Evolutionary conservation across 2,797 vertebrate species (phyloP).

Genomic region (Acipenser ruthenus): DNA sequence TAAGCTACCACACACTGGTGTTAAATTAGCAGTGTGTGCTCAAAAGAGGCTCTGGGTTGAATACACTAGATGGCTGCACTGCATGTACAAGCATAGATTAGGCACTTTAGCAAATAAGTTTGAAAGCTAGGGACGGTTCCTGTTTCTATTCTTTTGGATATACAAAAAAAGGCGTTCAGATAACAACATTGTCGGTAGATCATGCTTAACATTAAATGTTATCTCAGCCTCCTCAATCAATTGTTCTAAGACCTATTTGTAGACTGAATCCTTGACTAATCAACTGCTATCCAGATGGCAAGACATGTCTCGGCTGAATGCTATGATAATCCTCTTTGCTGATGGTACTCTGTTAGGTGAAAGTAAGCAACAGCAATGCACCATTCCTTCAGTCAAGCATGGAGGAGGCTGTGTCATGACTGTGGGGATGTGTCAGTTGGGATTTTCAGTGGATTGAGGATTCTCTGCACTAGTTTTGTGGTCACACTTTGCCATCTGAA

Average conservation of each 20-base stretch:
- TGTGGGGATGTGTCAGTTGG: neutral
- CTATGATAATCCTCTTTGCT: slow-evolving; percentile 30
- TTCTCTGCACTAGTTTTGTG: slow-evolving; percentile 11
- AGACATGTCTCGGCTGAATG: slow-evolving; percentile 21
- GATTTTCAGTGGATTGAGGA: slow-evolving; percentile 16
- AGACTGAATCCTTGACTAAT: slow-evolving; percentile 29
- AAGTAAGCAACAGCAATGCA: slow-evolving; percentile 4
- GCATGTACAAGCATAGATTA: neutral
- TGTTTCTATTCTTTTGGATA: neutral
- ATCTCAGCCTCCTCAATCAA: neutral
- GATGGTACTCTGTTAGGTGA: slow-evolving; percentile 5
- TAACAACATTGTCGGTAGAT: neutral
- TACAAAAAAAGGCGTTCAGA: neutral
- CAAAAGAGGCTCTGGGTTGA: neutral
- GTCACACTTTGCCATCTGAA: slow-evolving; percentile 27
- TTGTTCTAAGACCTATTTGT: slow-evolving; percentile 19
- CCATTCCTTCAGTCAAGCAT: slow-evolving; percentile 10
- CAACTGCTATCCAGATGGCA: slow-evolving; percentile 28
- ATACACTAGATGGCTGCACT: neutral
- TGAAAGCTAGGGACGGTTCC: neutral
- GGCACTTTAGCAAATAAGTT: neutral
- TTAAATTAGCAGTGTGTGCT: neutral
- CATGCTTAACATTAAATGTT: neutral
- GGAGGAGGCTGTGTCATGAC: slow-evolving; percentile 4
- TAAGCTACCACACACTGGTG: neutral